Evolutionary conservation across 2,888 invertebrate species (phyloP).

Genomic region (Lasioglossum pauxillum): DNA sequence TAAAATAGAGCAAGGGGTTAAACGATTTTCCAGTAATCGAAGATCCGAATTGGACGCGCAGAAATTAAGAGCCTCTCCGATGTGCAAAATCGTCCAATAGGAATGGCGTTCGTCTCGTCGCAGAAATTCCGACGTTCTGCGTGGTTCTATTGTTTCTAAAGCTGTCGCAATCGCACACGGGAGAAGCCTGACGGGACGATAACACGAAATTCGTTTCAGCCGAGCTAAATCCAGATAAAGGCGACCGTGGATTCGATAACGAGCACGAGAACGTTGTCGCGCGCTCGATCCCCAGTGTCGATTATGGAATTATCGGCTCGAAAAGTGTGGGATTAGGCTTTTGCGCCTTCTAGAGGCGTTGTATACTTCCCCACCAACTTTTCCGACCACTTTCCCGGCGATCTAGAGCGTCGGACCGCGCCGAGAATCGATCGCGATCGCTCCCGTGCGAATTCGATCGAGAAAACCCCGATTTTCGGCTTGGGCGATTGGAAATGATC

Average conservation of each 20-base stretch:
- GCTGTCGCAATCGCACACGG: not conserved
- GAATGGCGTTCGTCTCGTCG: not conserved
- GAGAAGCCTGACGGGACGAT: not conserved
- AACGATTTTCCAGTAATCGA: not conserved
- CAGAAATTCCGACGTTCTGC: not conserved
- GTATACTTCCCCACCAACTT: not conserved
- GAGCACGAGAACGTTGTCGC: not conserved
- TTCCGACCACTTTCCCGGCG: not conserved
- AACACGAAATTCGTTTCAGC: slow-evolving; percentile 7
- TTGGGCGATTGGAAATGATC: not conserved
- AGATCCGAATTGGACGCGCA: not conserved
- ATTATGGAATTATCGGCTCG: not conserved
- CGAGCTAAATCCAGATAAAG: not conserved
- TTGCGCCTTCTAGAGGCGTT: not conserved
- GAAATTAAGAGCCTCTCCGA: not conserved
- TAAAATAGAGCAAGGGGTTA: not conserved
- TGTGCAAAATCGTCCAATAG: not conserved
- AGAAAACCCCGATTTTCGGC: not conserved
- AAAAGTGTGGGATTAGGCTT: not conserved
- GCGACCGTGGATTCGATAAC: not conserved
- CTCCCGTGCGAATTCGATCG: not conserved
- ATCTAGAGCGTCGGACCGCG: not conserved
- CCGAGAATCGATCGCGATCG: not conserved
- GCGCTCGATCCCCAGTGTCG: not conserved
- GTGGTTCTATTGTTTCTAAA: not conserved